Evolutionary conservation across 2,797 vertebrate species (phyloP), one percentile per base, ranked within the genome.

Genomic region (Ctenosaura bakeri): DNA sequence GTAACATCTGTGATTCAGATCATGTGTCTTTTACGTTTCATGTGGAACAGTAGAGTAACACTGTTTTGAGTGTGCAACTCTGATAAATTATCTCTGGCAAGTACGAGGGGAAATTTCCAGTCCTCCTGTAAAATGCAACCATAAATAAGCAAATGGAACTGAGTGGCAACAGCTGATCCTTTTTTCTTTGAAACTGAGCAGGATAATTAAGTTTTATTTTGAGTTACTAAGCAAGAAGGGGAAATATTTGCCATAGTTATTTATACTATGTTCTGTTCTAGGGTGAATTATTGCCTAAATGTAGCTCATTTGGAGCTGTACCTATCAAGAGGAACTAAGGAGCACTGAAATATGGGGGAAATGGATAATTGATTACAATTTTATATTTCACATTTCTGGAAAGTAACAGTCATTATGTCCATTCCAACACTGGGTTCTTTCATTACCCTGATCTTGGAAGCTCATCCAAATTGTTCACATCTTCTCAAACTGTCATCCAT

Each of bases 231-330:
- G 92, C 69, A 88, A 95, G 90, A 94, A 91, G 42, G 94, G 87
- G 83, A 90, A 71, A 79, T 93, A 94, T 94, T 91, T 96, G 92
- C 95, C 90, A 92, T 85, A 80, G 76, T 88, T 92, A 94, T 95
- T 97, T 94, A 93, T 35, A 93, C 93, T 91, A 88, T 84, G 90
- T 90, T 93, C 90, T 89, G 85, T 38, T 93, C 95, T 77, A 93
- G 66, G 89, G 95, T 94, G 91, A 94, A 93, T 91, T 92, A 92
- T 94, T 93, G 83, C 79, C 89, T 89, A 93, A 94, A 94, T 91
- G 92, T 93, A 95, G 96, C 96, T 93, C 94, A 95, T 90, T 93
- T 83, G 85, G 85, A 90, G 92, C 93, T 96, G 93, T 92, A 88
- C 77, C 90, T 93, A 94, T 93, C 92, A 95, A 94, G 73, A 95